phyloP scores from a whole-genome alignment of 2,113 vertebrate species.

The Syngnathus floridae region DNA sequence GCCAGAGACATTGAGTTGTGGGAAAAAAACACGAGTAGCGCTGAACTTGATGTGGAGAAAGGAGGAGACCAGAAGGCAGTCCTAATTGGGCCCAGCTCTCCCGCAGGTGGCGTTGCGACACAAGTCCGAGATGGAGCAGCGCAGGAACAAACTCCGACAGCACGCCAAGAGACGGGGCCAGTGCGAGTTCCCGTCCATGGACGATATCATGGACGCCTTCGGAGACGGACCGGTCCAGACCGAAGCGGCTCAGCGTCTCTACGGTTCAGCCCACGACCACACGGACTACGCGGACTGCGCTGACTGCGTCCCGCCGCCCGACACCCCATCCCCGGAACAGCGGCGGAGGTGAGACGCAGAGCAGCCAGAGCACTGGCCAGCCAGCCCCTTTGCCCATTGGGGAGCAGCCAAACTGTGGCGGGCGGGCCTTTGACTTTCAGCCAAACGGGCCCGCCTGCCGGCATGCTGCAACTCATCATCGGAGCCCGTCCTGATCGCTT shows the following conservation, averaged over 20 bases:
- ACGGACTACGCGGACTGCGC: slow-evolving; percentile 63
- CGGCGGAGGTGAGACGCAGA: neutral
- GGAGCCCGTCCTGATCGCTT: neutral
- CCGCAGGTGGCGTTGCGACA: slow-evolving; percentile 84
- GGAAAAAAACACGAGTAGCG: too few species aligned
- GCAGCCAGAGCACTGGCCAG: too few species aligned
- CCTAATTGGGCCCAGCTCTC: neutral
- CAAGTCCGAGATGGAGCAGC: slow-evolving; percentile 96
- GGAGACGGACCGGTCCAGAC: slow-evolving; percentile 83
- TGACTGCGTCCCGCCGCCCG: slow-evolving; percentile 88
- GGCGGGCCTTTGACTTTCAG: too few species aligned
- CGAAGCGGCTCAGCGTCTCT: slow-evolving; percentile 83
- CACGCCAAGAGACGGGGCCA: slow-evolving; percentile 91
- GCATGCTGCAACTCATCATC: too few species aligned
- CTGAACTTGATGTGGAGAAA: too few species aligned
- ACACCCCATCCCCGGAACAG: slow-evolving; percentile 66
- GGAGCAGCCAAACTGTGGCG: too few species aligned
- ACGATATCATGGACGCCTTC: slow-evolving; percentile 82
- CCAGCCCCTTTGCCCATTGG: too few species aligned
- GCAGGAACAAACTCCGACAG: slow-evolving; percentile 93
- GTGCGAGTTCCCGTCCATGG: slow-evolving; percentile 93
- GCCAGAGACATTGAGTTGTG: too few species aligned
- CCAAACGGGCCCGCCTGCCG: too few species aligned
- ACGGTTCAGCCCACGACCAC: slow-evolving; percentile 87
- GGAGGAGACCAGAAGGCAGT: neutral